Evolutionary conservation across 2,797 vertebrate species (phyloP).

Genomic region (Garrulus glandarius): DNA sequence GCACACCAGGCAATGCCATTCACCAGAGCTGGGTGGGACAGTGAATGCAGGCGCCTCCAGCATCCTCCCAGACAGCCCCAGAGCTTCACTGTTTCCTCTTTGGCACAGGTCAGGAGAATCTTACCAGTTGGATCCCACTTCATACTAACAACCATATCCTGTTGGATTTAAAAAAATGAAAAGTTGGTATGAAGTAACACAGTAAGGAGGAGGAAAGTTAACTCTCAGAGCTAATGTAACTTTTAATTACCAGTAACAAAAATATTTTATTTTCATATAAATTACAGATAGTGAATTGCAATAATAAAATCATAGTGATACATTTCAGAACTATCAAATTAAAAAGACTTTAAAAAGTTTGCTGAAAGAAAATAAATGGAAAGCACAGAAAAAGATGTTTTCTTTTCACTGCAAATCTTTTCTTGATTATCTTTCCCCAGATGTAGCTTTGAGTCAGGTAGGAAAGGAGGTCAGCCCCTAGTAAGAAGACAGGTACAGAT

Average conservation of each 20-base stretch:
- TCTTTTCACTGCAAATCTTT: neutral
- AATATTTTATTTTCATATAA: neutral
- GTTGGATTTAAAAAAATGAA: neutral
- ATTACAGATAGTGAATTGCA: accelerated
- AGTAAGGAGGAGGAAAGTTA: neutral
- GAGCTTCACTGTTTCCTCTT: constrained; percentile 92
- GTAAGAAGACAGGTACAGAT: neutral
- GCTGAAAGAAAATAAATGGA: neutral
- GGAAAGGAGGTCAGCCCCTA: neutral
- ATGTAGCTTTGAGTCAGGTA: neutral
- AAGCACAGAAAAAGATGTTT: neutral
- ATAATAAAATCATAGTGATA: neutral
- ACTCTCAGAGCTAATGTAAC: neutral
- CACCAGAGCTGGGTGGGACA: constrained; percentile 85
- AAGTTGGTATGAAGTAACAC: neutral
- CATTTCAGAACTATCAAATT: neutral
- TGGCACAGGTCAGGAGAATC: constrained; percentile 91
- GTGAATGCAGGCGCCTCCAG: constrained; percentile 86
- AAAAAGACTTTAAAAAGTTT: neutral
- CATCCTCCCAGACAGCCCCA: constrained; percentile 82
- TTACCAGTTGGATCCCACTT: constrained; percentile 91
- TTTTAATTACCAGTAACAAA: neutral
- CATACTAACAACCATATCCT: constrained; percentile 89
- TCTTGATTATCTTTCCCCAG: neutral
- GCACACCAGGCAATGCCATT: constrained; percentile 91